Conservation (phyloP, 64 coral and sea anemone species). For the Pocillopora damicornis region DNA sequence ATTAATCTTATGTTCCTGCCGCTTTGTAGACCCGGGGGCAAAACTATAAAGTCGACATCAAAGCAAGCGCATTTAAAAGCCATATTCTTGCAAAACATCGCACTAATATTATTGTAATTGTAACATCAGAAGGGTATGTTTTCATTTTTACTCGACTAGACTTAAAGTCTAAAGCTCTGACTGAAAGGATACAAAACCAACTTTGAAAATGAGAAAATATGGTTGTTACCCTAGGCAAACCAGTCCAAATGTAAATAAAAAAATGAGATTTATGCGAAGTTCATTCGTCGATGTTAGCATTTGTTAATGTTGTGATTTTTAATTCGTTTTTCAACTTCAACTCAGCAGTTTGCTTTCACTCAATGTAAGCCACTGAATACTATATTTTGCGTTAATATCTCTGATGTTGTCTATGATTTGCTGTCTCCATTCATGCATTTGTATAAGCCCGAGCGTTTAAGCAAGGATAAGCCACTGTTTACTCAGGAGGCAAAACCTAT, state of each 20-base stretch:
- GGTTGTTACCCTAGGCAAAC: too few species aligned
- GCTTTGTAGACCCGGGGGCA: background rate
- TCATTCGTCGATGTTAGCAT: background rate
- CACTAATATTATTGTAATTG: background rate
- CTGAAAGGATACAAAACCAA: too few species aligned
- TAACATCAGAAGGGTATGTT: background rate
- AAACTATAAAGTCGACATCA: background rate
- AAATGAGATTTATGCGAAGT: background rate
- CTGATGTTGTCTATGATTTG: background rate
- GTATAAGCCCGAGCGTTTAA: background rate
- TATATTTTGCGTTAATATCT: background rate
- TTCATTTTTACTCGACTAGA: background rate
- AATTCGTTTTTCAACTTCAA: too few species aligned
- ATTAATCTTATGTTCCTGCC: background rate
- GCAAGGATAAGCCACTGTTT: background rate
- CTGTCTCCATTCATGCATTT: background rate
- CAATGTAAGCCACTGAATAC: background rate
- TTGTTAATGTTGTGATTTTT: too few species aligned
- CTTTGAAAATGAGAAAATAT: too few species aligned
- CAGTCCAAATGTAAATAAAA: too few species aligned
- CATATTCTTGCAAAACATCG: background rate
- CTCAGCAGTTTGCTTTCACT: too few species aligned
- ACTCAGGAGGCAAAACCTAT: background rate
- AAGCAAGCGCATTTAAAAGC: background rate
- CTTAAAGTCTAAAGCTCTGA: too few species aligned